phyloP scores from a whole-genome alignment of 1,140 invertebrate genomes.

The Lerema accius region DNA sequence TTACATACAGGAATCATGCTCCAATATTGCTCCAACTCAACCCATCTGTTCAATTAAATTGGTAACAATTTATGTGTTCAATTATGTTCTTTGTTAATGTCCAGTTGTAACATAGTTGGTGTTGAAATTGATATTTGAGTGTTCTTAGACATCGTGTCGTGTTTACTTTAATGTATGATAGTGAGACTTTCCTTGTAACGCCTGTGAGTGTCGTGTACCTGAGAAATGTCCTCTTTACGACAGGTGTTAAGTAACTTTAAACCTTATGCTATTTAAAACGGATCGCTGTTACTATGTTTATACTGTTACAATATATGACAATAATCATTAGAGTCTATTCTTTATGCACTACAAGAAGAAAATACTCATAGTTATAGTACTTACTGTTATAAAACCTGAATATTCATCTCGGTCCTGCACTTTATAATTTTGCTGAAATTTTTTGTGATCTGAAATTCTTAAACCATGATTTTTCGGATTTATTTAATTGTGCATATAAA shows the following conservation, averaged over 20 bases:
- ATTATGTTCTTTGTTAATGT: slow-evolving; percentile 29
- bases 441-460: no score
- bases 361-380: no score
- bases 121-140: slow-evolving; percentile 44
- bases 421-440: no score
- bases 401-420: no score
- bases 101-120: slow-evolving; percentile 24
- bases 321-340: no score
- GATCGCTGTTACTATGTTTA: neutral
- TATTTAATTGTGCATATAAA: no score
- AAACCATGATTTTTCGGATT: no score
- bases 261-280: neutral
- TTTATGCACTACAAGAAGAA: no score
- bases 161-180: slow-evolving; percentile 23
- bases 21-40: slow-evolving; percentile 54
- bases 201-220: neutral
- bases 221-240: neutral
- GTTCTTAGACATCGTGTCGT: slow-evolving; percentile 24
- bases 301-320: no score
- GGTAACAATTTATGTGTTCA: slow-evolving; percentile 59
- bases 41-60: slow-evolving; percentile 69
- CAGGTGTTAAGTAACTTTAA: neutral
- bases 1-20: slow-evolving; percentile 58
- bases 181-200: slow-evolving; percentile 18
- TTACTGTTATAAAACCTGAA: no score